Percentiles rank a stretch among this genome's conserved stretches.
These are phyloP conservation scores for Xenops minutus DNA, from an alignment of 2,797 vertebrate genomes.

Conservation along the genomic window DNA sequence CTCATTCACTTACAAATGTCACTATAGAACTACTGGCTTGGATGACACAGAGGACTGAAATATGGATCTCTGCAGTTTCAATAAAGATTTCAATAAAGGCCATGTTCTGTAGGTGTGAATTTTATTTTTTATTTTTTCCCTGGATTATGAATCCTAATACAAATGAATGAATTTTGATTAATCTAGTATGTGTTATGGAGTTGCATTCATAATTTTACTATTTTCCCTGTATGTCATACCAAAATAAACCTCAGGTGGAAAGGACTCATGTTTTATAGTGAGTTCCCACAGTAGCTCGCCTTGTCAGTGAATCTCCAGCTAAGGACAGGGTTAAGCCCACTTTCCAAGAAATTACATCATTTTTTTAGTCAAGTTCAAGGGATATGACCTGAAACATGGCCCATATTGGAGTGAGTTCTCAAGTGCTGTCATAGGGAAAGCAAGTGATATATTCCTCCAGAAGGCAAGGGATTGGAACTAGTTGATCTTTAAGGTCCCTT, in stretches of 20 bases:
- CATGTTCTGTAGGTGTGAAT: background rate
- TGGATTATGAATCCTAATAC: background rate
- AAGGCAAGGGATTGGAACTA: background rate
- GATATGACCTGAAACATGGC: background rate
- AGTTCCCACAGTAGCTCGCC: accelerated
- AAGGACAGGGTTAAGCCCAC: background rate
- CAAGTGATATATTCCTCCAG: background rate
- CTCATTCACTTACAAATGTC: background rate
- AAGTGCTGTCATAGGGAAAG: background rate
- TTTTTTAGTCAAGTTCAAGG: background rate
- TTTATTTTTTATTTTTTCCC: background rate
- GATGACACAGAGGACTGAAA: background rate
- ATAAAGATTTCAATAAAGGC: background rate
- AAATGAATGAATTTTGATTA: background rate
- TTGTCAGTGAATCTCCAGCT: background rate
- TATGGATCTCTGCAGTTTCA: background rate
- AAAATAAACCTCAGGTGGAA: background rate
- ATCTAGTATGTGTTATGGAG: background rate
- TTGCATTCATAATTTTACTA: background rate
- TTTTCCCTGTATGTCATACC: background rate
- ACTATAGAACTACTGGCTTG: background rate
- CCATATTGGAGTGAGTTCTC: background rate
- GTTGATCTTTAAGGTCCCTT: background rate
- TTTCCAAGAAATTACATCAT: background rate
- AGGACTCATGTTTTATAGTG: background rate